These are phyloP conservation scores for Drosophila kokeensis DNA, from an alignment of 2,888 invertebrate genomes.

Conservation along the genomic window DNA sequence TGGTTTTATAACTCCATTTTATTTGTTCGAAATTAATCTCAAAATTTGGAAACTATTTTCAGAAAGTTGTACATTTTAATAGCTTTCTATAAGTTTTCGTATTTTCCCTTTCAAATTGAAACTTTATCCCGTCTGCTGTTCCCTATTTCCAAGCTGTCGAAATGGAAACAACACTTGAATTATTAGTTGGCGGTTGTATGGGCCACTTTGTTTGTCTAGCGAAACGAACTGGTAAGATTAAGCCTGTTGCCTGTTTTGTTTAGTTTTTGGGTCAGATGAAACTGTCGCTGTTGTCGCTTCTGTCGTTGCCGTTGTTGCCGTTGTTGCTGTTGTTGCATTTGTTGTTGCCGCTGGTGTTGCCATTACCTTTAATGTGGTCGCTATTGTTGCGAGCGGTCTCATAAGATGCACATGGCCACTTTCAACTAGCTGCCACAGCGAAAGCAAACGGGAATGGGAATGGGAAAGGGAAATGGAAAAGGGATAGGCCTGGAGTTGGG, in stretches of 20 bases:
- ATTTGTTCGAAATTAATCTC: slow-evolving; percentile 31
- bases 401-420: slow-evolving; percentile 51
- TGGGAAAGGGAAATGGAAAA: slow-evolving; percentile 33
- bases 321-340: slow-evolving; percentile 42
- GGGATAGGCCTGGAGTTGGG: slow-evolving; percentile 5
- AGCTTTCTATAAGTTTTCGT: neutral
- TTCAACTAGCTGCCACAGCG: slow-evolving; percentile 15
- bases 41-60: neutral
- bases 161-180: slow-evolving; percentile 2
- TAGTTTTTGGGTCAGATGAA: slow-evolving; percentile 69
- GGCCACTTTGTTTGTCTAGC: slow-evolving; percentile 19
- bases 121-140: neutral
- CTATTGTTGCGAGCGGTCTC: slow-evolving; percentile 58
- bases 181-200: slow-evolving; percentile 17
- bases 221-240: slow-evolving; percentile 13
- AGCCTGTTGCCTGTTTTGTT: slow-evolving; percentile 26
- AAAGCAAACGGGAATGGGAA: slow-evolving; percentile 32
- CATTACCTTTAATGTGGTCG: slow-evolving; percentile 68
- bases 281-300: slow-evolving; percentile 53
- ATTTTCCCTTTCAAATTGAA: neutral
- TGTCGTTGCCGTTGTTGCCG: slow-evolving; percentile 24
- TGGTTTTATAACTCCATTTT: slow-evolving; percentile 19
- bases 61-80: neutral
- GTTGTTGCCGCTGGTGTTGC: slow-evolving; percentile 74
- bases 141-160: neutral